phyloP scores from a whole-genome alignment of 2,113 vertebrate genomes.

The Brienomyrus brachyistius region DNA sequence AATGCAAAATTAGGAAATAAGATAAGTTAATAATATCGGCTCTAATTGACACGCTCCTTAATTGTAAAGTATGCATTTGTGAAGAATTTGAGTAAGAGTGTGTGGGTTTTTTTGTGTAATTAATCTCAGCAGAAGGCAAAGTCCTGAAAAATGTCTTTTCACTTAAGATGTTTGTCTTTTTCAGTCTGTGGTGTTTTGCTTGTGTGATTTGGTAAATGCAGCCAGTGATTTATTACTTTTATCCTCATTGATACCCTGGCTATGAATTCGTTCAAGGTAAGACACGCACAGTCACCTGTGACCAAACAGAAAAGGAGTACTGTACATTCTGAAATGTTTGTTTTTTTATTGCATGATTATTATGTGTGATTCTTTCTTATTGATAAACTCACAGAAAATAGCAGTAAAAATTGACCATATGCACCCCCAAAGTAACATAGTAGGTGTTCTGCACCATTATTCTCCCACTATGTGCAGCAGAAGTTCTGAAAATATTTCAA shows the following conservation, averaged over 20 bases:
- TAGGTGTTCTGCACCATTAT: neutral
- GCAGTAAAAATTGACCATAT: neutral
- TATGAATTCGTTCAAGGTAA: neutral
- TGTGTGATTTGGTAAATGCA: neutral
- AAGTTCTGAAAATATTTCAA: neutral
- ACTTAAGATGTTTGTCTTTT: neutral
- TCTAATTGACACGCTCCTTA: neutral
- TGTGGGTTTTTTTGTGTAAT: neutral
- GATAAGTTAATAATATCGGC: neutral
- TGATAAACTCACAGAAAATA: neutral
- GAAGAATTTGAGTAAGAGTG: neutral
- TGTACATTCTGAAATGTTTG: neutral
- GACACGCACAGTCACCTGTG: neutral
- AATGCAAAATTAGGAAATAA: neutral
- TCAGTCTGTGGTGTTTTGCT: neutral
- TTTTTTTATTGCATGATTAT: neutral
- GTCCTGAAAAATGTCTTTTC: no score
- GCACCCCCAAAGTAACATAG: neutral
- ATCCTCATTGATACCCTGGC: neutral
- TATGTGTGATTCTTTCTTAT: neutral
- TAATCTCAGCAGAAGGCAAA: neutral
- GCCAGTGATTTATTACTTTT: neutral
- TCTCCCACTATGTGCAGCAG: neutral
- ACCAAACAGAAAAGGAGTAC: neutral
- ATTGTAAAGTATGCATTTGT: neutral